Evolutionary conservation across 2,888 invertebrate genomes (phyloP), one percentile per base, ranked within the genome.

Genomic region (Chrysolina oricalcia): DNA sequence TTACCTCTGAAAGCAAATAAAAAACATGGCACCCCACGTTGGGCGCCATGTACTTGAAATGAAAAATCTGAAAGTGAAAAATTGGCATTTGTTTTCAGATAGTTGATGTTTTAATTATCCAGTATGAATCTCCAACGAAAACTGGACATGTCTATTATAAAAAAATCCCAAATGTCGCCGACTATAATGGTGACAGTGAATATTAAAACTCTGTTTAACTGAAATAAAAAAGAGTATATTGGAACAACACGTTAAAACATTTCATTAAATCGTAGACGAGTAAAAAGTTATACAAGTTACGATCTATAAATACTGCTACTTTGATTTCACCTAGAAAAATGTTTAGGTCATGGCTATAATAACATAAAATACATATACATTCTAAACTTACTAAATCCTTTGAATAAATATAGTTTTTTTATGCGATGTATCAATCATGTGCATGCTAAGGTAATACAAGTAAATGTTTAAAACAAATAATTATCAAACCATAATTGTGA

Each of bases 201-300:
- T 15, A 50, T n/a, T n/a, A 50, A 50, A 8, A 15, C 17, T n/a
- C 50, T 50, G n/a, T n/a, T n/a, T n/a, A n/a, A n/a, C 43, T 4
- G 9, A 50, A 9, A 1, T 17, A 15, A 50, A 50, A 17, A 50
- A 50, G 6, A 48, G n/a, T 17, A 50, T n/a, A 50, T 50, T 6
- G 17, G 17, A 50, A 50, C 50, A 50, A 50, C 50, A 50, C 9
- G 17, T 15, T 50, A 17, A 50, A n/a, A 56, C 21, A 23, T 56
- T 56, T 56, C 56, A 56, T 56, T 56, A n/a, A n/a, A n/a, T n/a
- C n/a, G n/a, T n/a, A n/a, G n/a, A n/a, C n/a, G n/a, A n/a, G n/a
- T n/a, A 23, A 56, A 56, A 56, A 56, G 23, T 56, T 56, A n/a
- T 56, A 23, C 23, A 56, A 56, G 21, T 56, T 56, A 56, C 21